Base-by-base conservation (phyloP, 2,888 invertebrate species). In the Acrobasis suavella region DNA sequence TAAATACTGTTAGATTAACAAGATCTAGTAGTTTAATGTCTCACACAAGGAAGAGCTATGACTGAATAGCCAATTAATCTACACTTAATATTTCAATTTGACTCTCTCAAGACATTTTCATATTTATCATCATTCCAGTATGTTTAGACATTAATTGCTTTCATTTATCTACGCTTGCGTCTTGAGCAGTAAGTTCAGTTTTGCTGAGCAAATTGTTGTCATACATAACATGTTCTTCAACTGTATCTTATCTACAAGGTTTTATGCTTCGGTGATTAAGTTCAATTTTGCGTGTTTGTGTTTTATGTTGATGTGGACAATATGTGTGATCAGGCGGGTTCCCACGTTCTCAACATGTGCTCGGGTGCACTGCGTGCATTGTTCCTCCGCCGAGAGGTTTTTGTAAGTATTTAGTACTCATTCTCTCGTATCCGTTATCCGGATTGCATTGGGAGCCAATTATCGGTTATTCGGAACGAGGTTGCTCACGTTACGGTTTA, bases 371-470 rank as follows among this genome's bases (percentile, higher is more conserved):
- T 12, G 22, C 32, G 22, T 42, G 56, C 56, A 56, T 56, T 56
- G 56, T 56, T 56, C 56, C 56, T 56, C 39, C 8, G 22, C 12
- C n/a, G 56, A 46, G 42, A 56, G 17, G 56, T 56, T 56, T 56
- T 56, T 56, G 16, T 42, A 22, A 60, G 50, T 52, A 16, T 60
- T 60, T 60, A 60, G 51, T 39, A 7, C n/a, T 60, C 51, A 51
- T 60, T 60, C 60, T 60, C 42, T 50, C 38, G 60, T 42, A 42
- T 60, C 60, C 60, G 60, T 60, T 60, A 60, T 60, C 51, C 60
- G 60, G 51, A 52, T 42, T 51, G 38, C 56, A 56, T 56, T 56
- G 56, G 46, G 56, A 56, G 42, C 46, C 56, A 42, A 42, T 56
- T 56, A 56, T 39, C 42, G 12, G 56, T 22, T 56, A 56, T 42